A percentile compares a stretch with the other conserved stretches of the same genome.
Evolutionary conservation across 2,797 vertebrate species (phyloP).

Genomic region (Myoxocephalus aenaeus): DNA sequence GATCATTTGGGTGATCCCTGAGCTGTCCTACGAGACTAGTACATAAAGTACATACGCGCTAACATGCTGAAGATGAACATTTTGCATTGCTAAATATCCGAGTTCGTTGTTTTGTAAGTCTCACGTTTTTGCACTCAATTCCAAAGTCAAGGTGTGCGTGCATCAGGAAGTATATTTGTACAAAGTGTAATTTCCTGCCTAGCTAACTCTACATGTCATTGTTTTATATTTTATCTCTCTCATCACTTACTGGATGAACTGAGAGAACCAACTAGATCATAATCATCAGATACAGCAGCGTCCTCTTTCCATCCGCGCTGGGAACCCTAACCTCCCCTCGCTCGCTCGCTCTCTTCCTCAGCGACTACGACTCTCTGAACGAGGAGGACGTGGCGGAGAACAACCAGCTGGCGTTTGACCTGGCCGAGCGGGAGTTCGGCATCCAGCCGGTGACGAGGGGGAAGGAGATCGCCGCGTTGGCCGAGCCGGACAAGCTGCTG

Average conservation of each 20-base stretch:
- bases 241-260: background rate
- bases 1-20: no score
- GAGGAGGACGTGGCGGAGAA: slow-evolving; percentile 89
- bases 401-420: slow-evolving; percentile 94
- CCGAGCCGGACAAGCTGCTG: slow-evolving; percentile 93
- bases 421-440: slow-evolving; percentile 91
- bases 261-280: background rate
- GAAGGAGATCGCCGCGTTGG: slow-evolving; percentile 86
- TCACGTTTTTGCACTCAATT: background rate
- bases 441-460: slow-evolving; percentile 94
- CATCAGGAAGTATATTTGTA: background rate
- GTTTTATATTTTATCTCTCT: background rate
- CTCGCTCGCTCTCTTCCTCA: slow-evolving; percentile 63
- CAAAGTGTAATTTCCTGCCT: no score
- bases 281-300: background rate
- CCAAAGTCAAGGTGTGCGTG: background rate
- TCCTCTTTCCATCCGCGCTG: background rate
- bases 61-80: no score
- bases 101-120: background rate
- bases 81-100: no score
- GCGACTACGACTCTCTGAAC: slow-evolving; percentile 90
- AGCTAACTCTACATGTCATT: background rate
- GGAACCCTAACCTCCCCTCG: background rate
- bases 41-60: no score
- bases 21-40: no score